Evolutionary conservation across 2,888 invertebrate species (phyloP).

Genomic region (Andrena camellia): DNA sequence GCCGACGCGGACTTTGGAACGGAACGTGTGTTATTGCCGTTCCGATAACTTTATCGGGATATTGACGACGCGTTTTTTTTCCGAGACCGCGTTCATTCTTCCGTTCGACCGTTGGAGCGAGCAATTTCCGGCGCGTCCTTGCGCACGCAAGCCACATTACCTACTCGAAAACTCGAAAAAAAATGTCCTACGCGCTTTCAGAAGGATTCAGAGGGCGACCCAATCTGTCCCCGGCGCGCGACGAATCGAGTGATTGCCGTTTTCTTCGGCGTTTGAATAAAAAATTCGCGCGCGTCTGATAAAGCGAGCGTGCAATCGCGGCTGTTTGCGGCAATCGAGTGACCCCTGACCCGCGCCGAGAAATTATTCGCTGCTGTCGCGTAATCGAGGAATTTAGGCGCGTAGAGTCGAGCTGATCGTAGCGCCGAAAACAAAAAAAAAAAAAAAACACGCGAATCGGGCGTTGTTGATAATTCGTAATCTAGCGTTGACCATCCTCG

Average conservation of each 20-base stretch:
- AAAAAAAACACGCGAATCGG: background rate
- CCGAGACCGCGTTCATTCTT: slow-evolving; percentile 11
- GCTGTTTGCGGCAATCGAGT: slow-evolving; percentile 23
- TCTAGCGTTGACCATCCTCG: background rate
- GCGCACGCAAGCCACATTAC: background rate
- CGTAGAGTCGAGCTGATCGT: slow-evolving; percentile 22
- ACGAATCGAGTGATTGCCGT: background rate
- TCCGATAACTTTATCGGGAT: slow-evolving; percentile 36
- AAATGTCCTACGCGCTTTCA: background rate
- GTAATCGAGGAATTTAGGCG: slow-evolving; percentile 41
- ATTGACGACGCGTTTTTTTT: slow-evolving; percentile 21
- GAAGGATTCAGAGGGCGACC: background rate
- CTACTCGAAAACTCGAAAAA: background rate
- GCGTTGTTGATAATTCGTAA: background rate
- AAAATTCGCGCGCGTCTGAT: slow-evolving; percentile 20
- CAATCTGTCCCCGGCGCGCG: background rate
- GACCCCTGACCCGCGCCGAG: slow-evolving; percentile 45
- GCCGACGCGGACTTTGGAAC: slow-evolving; percentile 41
- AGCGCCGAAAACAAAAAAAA: background rate
- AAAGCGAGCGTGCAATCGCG: slow-evolving; percentile 24
- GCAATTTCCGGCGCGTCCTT: background rate
- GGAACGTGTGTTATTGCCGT: background rate
- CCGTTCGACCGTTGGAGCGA: background rate
- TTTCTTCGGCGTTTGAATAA: slow-evolving; percentile 1
- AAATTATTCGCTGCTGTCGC: slow-evolving; percentile 24